Percentiles rank a stretch among this genome's conserved stretches.
phyloP scores from a whole-genome alignment of 2,888 invertebrate genomes.

The Netelia melanura region DNA sequence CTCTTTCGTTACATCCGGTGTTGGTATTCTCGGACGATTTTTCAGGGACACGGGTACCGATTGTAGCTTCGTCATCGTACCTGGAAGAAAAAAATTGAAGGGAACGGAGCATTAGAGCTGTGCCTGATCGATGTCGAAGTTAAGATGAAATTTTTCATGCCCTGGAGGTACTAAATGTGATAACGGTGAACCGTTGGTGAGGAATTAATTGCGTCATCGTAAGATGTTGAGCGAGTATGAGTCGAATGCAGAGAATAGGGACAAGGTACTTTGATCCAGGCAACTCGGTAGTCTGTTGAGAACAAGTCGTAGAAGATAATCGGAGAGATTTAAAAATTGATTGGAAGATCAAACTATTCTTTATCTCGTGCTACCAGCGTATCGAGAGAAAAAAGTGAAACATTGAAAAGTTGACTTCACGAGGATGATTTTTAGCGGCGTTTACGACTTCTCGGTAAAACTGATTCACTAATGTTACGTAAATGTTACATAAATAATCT shows the following conservation, averaged over 20 bases:
- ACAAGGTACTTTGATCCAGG: too few species aligned
- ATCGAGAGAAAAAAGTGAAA: constrained; percentile 29
- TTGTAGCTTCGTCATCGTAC: constrained; percentile 89
- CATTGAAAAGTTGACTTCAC: constrained; percentile 10
- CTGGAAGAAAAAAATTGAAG: constrained; percentile 81
- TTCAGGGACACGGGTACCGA: constrained; percentile 89
- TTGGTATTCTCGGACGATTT: constrained; percentile 94
- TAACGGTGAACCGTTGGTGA: not conserved
- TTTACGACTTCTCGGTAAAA: constrained; percentile 49
- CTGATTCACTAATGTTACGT: constrained; percentile 50
- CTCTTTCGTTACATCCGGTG: constrained; percentile 94
- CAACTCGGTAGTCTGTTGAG: too few species aligned
- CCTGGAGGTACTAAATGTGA: not conserved
- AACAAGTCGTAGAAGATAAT: too few species aligned
- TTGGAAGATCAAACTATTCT: not conserved
- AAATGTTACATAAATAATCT: constrained; percentile 24
- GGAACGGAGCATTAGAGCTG: not conserved
- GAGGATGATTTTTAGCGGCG: not conserved
- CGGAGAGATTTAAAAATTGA: not conserved
- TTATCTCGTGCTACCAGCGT: constrained; percentile 3
- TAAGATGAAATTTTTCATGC: not conserved
- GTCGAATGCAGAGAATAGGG: too few species aligned
- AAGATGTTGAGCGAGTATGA: not conserved
- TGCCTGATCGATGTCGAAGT: not conserved
- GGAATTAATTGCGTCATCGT: not conserved